A percentile compares a stretch with the other conserved stretches of the same genome.
phyloP scores from a whole-genome alignment of 2,888 invertebrate genomes.

The Gortyna flavago region DNA sequence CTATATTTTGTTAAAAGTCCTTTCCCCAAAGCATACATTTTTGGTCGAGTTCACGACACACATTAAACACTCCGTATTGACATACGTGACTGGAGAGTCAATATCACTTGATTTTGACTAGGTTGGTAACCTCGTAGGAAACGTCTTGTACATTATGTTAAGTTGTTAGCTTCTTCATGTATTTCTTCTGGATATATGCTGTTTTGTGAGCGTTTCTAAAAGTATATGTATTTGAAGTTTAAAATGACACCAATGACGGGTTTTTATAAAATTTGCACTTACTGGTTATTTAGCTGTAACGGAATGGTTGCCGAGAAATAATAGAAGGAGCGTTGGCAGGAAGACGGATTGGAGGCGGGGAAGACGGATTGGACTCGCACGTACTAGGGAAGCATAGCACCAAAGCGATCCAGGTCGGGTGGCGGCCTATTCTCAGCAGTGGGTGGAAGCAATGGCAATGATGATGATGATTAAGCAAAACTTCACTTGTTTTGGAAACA shows the following conservation, averaged over 20 bases:
- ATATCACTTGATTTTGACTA: constrained; percentile 3
- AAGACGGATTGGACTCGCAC: too few relatives aligned
- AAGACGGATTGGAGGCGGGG: background rate
- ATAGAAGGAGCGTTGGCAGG: background rate
- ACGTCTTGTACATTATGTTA: background rate
- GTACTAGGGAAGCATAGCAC: background rate
- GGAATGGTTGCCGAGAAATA: background rate
- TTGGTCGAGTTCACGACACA: background rate
- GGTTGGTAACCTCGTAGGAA: background rate
- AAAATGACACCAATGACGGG: background rate
- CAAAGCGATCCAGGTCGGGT: background rate
- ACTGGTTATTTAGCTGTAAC: background rate
- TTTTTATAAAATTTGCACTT: background rate
- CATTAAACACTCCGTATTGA: constrained; percentile 3
- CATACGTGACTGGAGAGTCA: constrained; percentile 2
- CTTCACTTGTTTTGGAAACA: background rate
- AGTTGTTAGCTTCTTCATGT: background rate
- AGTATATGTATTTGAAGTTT: background rate
- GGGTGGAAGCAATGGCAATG: background rate
- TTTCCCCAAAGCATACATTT: background rate
- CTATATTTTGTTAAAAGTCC: background rate
- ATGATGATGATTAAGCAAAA: background rate
- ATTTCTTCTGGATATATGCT: too few relatives aligned
- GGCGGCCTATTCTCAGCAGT: too few relatives aligned
- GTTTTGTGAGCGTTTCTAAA: background rate